A percentile compares a stretch with the other conserved stretches of the same genome.
Evolutionary conservation across 2,797 vertebrate genomes (phyloP).

Genomic region (Crocidura indochinensis): DNA sequence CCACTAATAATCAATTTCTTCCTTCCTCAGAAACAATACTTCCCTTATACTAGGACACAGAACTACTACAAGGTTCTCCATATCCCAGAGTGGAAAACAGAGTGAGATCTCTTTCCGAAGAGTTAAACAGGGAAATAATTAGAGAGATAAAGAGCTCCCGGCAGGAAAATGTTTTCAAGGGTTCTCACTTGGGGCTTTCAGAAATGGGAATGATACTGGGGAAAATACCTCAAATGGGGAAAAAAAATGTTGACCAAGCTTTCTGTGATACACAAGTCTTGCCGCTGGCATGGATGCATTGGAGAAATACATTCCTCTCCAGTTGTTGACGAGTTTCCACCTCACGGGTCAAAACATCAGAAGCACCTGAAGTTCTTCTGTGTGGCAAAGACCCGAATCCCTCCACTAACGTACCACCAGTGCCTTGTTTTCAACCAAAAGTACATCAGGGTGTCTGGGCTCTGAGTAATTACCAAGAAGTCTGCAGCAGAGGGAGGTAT

Average conservation of each 20-base stretch:
- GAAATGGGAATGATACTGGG: background rate
- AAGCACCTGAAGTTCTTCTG: background rate
- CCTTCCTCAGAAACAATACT: background rate
- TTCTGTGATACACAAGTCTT: background rate
- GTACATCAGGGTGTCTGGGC: background rate
- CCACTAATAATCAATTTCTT: background rate
- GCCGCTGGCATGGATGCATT: background rate
- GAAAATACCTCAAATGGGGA: background rate
- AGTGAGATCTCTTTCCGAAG: conserved; percentile 34
- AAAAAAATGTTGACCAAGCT: background rate
- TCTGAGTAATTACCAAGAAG: conserved; percentile 23
- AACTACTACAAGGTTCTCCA: background rate
- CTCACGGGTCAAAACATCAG: background rate
- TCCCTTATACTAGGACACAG: background rate
- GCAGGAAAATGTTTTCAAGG: background rate
- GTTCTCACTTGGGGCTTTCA: background rate
- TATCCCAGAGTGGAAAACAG: conserved; percentile 1
- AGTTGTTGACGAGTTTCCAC: background rate
- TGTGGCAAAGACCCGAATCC: rapidly evolving
- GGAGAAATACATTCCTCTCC: background rate
- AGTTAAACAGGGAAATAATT: background rate
- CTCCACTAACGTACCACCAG: background rate
- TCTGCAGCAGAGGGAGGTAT: background rate
- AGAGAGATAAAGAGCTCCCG: conserved; percentile 46
- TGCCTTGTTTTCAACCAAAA: background rate